A percentile compares a stretch with the other conserved stretches of the same genome.
Evolutionary conservation across 2,113 vertebrate species (phyloP).

Genomic region (Pomatostomus ruficeps): DNA sequence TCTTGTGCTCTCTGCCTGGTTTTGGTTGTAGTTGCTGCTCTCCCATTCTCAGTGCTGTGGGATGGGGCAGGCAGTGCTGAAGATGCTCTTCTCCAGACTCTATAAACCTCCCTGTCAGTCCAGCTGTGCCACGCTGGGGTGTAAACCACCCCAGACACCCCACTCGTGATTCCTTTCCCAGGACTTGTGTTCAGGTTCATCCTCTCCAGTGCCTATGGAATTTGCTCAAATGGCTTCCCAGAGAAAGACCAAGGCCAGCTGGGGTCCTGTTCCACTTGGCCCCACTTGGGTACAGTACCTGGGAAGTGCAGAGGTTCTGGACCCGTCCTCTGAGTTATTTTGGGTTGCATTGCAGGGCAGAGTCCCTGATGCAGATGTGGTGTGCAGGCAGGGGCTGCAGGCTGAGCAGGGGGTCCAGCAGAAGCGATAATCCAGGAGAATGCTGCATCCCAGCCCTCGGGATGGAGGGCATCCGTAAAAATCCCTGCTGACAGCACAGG

Average conservation of each 20-base stretch:
- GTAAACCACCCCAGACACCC: not conserved
- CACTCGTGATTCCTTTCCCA: not conserved
- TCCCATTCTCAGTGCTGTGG: accelerated
- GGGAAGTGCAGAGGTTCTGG: not conserved
- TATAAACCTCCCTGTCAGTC: accelerated
- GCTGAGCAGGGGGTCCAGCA: not conserved
- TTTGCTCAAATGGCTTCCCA: not conserved
- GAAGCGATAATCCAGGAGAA: not conserved
- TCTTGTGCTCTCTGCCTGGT: not conserved
- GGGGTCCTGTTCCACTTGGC: accelerated
- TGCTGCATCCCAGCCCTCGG: not conserved
- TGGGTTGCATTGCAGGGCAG: not conserved
- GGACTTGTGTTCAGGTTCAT: not conserved
- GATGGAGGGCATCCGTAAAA: not conserved
- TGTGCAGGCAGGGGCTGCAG: not conserved
- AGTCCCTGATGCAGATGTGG: not conserved
- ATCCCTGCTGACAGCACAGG: not conserved
- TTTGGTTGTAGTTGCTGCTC: not conserved
- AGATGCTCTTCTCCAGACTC: not conserved
- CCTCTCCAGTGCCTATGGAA: not conserved
- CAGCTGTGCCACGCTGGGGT: accelerated
- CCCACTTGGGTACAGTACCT: accelerated
- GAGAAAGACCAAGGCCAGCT: not conserved
- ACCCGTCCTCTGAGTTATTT: not conserved
- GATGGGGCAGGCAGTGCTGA: not conserved